Percentiles rank a stretch among this genome's conserved stretches.
Evolutionary conservation across 2,888 invertebrate species (phyloP).

Genomic region (Vanessa cardui): DNA sequence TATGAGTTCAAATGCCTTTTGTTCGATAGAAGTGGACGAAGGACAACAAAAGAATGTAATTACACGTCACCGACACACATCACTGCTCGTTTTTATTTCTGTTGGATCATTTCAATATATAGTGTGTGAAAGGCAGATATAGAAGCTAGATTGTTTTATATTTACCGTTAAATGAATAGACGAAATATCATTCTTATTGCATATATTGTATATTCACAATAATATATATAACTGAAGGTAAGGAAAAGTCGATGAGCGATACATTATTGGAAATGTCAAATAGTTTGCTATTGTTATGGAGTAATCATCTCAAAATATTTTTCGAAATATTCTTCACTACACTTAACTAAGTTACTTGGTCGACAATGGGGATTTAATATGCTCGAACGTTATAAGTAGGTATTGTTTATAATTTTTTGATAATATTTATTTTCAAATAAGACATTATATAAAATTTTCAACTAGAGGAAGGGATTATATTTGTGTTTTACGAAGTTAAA

Average conservation of each 20-base stretch:
- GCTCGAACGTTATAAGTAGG: too few species aligned
- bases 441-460: too few species aligned
- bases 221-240: too few species aligned
- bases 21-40: constrained; percentile 41
- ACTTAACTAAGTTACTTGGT: not conserved
- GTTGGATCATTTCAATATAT: constrained; percentile 12
- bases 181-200: too few species aligned
- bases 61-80: constrained; percentile 65
- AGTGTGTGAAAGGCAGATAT: not conserved
- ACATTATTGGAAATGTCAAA: not conserved
- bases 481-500: too few species aligned
- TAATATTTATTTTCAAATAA: too few species aligned
- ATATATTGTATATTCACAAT: too few species aligned
- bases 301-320: not conserved
- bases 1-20: constrained; percentile 32
- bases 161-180: too few species aligned
- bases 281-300: not conserved
- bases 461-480: too few species aligned
- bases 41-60: constrained; percentile 71
- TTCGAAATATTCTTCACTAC: not conserved
- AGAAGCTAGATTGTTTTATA: too few species aligned
- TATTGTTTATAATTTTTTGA: too few species aligned
- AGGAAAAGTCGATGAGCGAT: not conserved
- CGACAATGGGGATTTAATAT: too few species aligned
- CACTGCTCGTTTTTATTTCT: constrained; percentile 52